Conservation (phyloP, 2,888 invertebrate species). For the Carcina quercana region DNA sequence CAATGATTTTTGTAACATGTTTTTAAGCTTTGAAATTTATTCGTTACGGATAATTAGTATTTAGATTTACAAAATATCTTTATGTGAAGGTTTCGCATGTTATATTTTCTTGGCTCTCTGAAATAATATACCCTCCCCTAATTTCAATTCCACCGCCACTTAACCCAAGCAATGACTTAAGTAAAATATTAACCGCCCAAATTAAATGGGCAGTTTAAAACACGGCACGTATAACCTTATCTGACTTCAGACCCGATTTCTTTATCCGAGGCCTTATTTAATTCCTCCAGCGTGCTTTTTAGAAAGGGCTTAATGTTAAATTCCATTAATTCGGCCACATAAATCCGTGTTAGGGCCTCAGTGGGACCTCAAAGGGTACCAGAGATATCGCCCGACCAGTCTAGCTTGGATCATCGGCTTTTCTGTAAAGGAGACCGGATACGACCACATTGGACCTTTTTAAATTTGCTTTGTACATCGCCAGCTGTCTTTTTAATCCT, state of each 20-base stretch:
- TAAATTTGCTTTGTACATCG: too few species aligned
- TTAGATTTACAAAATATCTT: too few species aligned
- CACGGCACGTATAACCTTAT: slow-evolving; percentile 9
- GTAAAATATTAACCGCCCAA: slow-evolving; percentile 2
- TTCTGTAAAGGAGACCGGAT: neutral
- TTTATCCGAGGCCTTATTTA: slow-evolving; percentile 12
- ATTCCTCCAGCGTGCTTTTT: slow-evolving; percentile 29
- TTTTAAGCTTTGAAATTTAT: too few species aligned
- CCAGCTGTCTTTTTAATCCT: too few species aligned
- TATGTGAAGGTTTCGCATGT: too few species aligned
- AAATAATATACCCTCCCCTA: too few species aligned
- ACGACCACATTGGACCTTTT: neutral
- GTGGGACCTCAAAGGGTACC: slow-evolving; percentile 16
- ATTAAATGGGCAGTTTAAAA: slow-evolving; percentile 5
- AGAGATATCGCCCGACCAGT: slow-evolving; percentile 13
- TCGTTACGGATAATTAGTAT: too few species aligned
- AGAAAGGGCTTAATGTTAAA: slow-evolving; percentile 41
- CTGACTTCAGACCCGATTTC: slow-evolving; percentile 9
- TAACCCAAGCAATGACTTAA: slow-evolving; percentile 7
- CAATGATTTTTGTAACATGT: too few species aligned
- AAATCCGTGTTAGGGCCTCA: slow-evolving; percentile 38
- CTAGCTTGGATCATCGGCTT: slow-evolving; percentile 9
- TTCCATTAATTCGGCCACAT: slow-evolving; percentile 47
- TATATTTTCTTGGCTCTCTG: too few species aligned
- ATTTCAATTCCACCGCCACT: too few species aligned